Base-by-base conservation (phyloP, 2,888 invertebrate genomes). In the Zhengitettix transpicula region DNA sequence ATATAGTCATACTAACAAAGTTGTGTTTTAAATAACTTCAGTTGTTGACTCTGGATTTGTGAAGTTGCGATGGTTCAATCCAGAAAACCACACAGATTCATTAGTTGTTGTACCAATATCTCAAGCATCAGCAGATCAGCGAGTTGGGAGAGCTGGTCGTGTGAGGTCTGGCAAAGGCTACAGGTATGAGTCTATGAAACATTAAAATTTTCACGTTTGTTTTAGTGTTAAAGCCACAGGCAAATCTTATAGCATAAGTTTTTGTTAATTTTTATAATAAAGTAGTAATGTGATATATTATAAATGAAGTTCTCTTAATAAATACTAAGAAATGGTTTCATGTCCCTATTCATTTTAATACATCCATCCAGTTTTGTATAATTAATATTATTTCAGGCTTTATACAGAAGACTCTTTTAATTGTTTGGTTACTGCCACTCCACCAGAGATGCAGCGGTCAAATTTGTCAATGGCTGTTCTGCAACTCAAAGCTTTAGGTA, bases 1-100 rank as follows among this genome's bases (percentile, higher is more conserved):
- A 28, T 28, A 28, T 28, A 28, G 28, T 28, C 28, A 28, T 28
- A 28, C 28, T 28, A 28, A 28, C 28, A 28, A 28, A 28, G 7
- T 28, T 28, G 28, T 28, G 2, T 28, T 28, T 2, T 28, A 28
- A 28, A 5, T 28, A 28, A 9, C 14, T 75, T 51, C 71, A 91
- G 95, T 97, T 58, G 83, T 98, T 59, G 99, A 99, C 72, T 84
- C 92, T 71, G 98, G 98, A 1, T 99, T 94, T 75, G 93, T 95
- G 57, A 98, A 97, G 76, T 73, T 96, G 66, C 86, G 89, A 17
- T 94, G 90, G 80, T 95, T 88, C 71, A 89, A 93, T 67, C 81
- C 87, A 0, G 79, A 84, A 5, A 84, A 89, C 11, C 88, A 89
- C 14, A 88, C 91, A 1, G 90, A 94, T 70, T 82, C 87, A 60